These are phyloP conservation scores for Atta cephalotes DNA, from an alignment of 1,140 invertebrate species.

Conservation along the genomic window DNA sequence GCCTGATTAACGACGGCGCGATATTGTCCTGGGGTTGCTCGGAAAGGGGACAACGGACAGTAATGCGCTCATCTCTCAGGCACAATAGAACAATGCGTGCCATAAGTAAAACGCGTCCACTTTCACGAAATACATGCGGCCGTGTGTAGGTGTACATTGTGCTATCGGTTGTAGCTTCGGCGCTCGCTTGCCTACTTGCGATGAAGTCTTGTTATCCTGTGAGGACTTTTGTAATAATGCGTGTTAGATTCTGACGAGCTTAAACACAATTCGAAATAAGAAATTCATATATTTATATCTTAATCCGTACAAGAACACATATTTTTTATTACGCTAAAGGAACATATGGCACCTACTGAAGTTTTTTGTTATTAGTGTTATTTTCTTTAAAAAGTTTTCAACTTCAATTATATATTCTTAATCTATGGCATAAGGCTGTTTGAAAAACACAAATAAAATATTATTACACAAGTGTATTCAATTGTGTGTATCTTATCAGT, in stretches of 20 bases:
- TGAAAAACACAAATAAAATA: too few relatives aligned
- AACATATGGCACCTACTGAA: too few relatives aligned
- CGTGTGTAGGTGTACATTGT: slow-evolving; percentile 44
- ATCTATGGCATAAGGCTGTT: too few relatives aligned
- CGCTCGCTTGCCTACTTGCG: slow-evolving; percentile 20
- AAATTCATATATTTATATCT: neutral
- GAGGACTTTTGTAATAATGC: neutral
- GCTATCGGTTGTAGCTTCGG: slow-evolving; percentile 42
- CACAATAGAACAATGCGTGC: slow-evolving; percentile 78
- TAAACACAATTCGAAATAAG: neutral
- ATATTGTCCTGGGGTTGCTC: slow-evolving; percentile 77
- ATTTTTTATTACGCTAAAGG: too few relatives aligned
- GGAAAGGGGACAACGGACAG: slow-evolving; percentile 78
- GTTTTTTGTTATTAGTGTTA: too few relatives aligned
- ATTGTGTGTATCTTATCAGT: too few relatives aligned
- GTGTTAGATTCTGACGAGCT: neutral
- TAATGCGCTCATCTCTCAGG: slow-evolving; percentile 77
- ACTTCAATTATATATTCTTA: too few relatives aligned
- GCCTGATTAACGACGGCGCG: slow-evolving; percentile 77
- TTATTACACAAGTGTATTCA: too few relatives aligned
- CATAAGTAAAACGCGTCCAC: slow-evolving; percentile 77
- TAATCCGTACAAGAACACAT: neutral
- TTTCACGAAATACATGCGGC: slow-evolving; percentile 68
- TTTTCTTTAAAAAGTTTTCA: too few relatives aligned
- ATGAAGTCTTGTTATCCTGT: slow-evolving; percentile 19